Evolutionary conservation across 2,113 vertebrate genomes (phyloP), one percentile per base, ranked within the genome.

Genomic region (Centrocercus urophasianus): DNA sequence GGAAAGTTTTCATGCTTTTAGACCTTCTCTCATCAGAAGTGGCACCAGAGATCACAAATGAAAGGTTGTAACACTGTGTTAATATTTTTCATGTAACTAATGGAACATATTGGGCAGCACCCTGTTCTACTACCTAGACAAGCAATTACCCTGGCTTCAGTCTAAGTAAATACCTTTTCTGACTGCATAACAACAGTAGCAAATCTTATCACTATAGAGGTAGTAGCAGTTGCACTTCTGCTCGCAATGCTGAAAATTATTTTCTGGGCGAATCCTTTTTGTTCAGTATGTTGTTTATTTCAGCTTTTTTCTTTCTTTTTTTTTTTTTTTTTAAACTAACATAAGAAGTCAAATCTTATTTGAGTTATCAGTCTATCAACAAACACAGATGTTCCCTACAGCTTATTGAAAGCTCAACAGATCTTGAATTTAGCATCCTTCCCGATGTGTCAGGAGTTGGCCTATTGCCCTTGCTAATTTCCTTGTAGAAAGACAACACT

Each of bases 21-120:
- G 89, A 96, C 93, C 84, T 96, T 88, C 20, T 6, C 84, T 92
- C 84, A 95, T 93, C 94, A 94, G 63, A 96, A 95, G 56, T 92
- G 61, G 72, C 90, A 95, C 6, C 71, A 94, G 95, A 77, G 95
- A 95, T 93, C 95, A 83, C 73, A 96, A 88, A 93, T 42, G 79
- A 96, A 95, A 96, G 84, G 73, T 40, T 93, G 20, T 36, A 87
- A 70, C 6, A 66, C 45, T 19, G 47, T 40, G 79, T 83, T n/a
- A 36, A 71, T 42, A 70, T 66, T 90, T 93, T 91, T 95, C 77
- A 57, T 83, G 83, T 91, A 95, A 67, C 21, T 93, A 87, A 93
- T 87, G 54, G 74, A 91, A 43, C 71, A 38, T 75, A 72, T 50
- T 71, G 91, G 76, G 86, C n/a, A 96, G 83, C 66, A 73, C 56